These are phyloP conservation scores for Gari tellinella DNA, from an alignment of 2,888 invertebrate genomes.

Conservation along the genomic window DNA sequence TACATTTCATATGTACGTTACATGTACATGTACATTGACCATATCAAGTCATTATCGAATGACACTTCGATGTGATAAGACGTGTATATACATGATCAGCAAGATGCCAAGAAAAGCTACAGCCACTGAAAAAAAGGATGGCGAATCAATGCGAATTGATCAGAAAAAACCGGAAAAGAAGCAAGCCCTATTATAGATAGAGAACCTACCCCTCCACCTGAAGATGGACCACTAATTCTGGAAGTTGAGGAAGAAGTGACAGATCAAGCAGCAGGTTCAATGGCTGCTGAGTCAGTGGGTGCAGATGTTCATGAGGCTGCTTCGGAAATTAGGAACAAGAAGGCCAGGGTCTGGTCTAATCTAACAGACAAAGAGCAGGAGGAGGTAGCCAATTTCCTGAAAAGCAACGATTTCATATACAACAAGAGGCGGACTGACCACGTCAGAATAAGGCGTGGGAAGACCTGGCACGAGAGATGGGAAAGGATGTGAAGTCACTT, in stretches of 20 bases:
- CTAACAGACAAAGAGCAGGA: slow-evolving; percentile 45
- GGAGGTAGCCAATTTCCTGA: slow-evolving; percentile 46
- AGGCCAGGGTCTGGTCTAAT: slow-evolving; percentile 43
- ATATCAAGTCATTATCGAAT: too few species aligned
- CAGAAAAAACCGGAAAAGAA: neutral
- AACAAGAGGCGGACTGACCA: slow-evolving; percentile 44
- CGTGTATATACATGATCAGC: slow-evolving; percentile 2
- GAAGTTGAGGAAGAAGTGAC: neutral
- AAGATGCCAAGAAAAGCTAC: slow-evolving; percentile 26
- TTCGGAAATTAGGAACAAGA: slow-evolving; percentile 43
- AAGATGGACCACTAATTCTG: neutral
- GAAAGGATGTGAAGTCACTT: slow-evolving; percentile 70
- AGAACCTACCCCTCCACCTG: slow-evolving; percentile 15
- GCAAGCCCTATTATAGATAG: slow-evolving; percentile 1
- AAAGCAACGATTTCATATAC: slow-evolving; percentile 44
- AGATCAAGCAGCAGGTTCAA: slow-evolving; percentile 21
- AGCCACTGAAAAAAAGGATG: neutral
- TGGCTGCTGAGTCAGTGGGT: slow-evolving; percentile 24
- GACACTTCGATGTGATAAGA: neutral
- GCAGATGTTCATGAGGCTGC: slow-evolving; percentile 33
- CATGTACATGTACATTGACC: too few species aligned
- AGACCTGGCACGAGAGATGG: slow-evolving; percentile 25
- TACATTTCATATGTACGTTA: too few species aligned
- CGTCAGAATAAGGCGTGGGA: slow-evolving; percentile 35
- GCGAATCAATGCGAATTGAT: slow-evolving; percentile 5